Base-by-base conservation (phyloP, 2,113 vertebrate species). In the Pangasianodon gigas region DNA sequence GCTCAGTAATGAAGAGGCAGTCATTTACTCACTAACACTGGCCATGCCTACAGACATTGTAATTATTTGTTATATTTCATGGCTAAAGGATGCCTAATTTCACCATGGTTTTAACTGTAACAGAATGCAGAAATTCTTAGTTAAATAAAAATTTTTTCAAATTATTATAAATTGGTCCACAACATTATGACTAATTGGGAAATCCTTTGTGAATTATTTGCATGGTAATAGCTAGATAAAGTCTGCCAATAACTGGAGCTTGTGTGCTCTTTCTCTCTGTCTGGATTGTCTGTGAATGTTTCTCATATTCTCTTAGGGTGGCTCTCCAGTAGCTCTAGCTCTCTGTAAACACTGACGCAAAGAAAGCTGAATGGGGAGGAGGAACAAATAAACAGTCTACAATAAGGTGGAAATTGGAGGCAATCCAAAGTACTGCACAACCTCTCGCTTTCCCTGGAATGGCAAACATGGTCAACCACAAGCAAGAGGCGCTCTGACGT, bases 321-420 rank as follows among this genome's bases (percentile, higher is more conserved):
- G 56, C 16, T 87, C 65, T 69, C 79, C 89, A 71, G 83, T 85
- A 85, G 83, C 71, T 54, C 21, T 41, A 56, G 32, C 18, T 32
- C n/a, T 86, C 48, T 87, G 52, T 87, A 87, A 82, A 90, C 77
- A 82, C 60, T 67, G 60, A 90, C 29, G 52, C 48, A 90, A 44
- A 86, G 48, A 41, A 81, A 37, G 52, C 44, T 71, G 79, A 86
- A 69, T 46, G 44, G n/a, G 81, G 81, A 84, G 51, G 37, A 84
- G 51, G 51, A 81, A 77, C 88, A 89, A 89, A 89, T 89, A 85
- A 89, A 89, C 83, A 83, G 29, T 77, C 37, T 85, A 32, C 77
- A 89, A 85, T 80, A 60, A 89, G 69, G 58, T 88, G 87, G 77
- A 71, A 69, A 69, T 67, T 48, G 58, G 79, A 69, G 44, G n/a